phyloP scores from a whole-genome alignment of 2,888 invertebrate genomes.

The Uropetala carovei region DNA sequence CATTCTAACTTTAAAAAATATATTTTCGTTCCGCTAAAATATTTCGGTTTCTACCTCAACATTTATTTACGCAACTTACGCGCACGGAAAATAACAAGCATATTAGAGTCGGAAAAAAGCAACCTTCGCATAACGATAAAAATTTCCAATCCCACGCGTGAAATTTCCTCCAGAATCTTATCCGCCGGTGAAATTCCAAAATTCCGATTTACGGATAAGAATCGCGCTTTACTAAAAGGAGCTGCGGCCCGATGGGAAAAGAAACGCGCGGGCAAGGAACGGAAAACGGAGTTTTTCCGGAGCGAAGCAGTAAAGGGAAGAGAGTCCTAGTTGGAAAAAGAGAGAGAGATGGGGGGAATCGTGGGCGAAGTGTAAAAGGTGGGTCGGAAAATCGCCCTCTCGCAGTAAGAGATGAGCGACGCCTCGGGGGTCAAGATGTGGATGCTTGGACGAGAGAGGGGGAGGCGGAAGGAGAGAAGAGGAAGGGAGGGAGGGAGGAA shows the following conservation, averaged over 20 bases:
- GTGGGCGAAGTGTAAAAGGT: neutral
- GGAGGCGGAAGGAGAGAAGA: no score
- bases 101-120: neutral
- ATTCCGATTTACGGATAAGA: slow-evolving; percentile 10
- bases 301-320: neutral
- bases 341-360: neutral
- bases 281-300: neutral
- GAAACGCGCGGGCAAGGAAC: neutral
- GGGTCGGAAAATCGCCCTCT: neutral
- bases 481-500: no score
- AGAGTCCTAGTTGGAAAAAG: neutral
- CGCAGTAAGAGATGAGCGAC: neutral
- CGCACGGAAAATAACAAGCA: neutral
- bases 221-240: neutral
- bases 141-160: neutral
- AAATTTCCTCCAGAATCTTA: neutral
- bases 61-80: neutral
- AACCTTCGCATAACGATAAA: neutral
- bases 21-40: no score
- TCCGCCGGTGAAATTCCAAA: neutral
- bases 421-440: slow-evolving; percentile 2
- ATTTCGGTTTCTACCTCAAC: no score
- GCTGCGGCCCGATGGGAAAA: neutral
- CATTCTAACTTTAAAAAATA: no score
- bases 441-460: neutral